Base-by-base conservation (phyloP, 2,113 vertebrate species). In the Menura novaehollandiae region DNA sequence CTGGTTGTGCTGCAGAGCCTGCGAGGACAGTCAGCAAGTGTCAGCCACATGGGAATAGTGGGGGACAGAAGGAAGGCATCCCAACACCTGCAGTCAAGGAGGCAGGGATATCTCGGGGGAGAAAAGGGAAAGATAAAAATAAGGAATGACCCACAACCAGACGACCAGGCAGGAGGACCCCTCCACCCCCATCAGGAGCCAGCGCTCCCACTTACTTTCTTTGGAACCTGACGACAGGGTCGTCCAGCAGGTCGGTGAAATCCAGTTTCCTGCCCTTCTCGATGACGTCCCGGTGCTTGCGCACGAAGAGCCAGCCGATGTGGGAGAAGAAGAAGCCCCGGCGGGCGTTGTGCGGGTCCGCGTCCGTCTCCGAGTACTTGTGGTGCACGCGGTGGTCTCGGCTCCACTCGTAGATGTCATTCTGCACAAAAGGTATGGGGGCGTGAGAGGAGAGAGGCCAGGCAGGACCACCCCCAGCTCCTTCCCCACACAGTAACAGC, bases 321-420 rank as follows among this genome's bases (percentile, higher is more conserved):
- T 98, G 98, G 51, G 98, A 86, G 85, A 98, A 98, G 95, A 98
- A 98, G 95, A 98, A 98, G 80, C 98, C 98, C 0, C 98, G 95
- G 33, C 89, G 85, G 28, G 98, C 97, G 0, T 98, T 97, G 95
- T 98, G 98, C 0, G 98, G 98, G 91, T 98, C 98, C 0, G 97
- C 98, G 0, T 98, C 97, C 0, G 98, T 98, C 97, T 98, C 98
- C 0, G 98, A 98, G 98, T 98, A 98, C 96, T 98, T 98, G 97
- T 98, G 98, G 89, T 98, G 98, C 89, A 98, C 97, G 1, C 98
- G 96, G 83, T 98, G 98, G 64, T 98, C 98, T 8, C 98, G 92
- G 69, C 95, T 94, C 98, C 98, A 98, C 93, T 98, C 97, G 0
- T 98, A 98, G 88, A 98, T 98, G 75, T 98, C 98, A 0, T 98